These are phyloP conservation scores for Cyanoderma ruficeps DNA, from an alignment of 2,113 vertebrate genomes.

Conservation along the genomic window DNA sequence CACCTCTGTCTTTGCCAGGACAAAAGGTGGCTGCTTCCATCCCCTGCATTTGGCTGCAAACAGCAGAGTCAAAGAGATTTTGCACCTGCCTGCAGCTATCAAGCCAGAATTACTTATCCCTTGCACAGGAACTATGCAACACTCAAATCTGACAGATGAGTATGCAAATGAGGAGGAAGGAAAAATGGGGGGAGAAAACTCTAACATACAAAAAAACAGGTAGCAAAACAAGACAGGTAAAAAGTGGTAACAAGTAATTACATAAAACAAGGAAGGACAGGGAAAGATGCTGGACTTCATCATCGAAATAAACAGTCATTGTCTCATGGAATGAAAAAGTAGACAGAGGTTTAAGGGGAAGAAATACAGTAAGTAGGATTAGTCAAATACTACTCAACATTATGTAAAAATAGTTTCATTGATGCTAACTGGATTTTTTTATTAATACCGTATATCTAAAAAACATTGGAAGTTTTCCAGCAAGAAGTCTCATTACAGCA, in stretches of 20 bases:
- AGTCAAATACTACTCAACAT: neutral
- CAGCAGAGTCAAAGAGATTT: neutral
- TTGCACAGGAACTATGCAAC: neutral
- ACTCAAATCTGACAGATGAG: neutral
- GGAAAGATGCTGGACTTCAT: neutral
- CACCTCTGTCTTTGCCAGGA: neutral
- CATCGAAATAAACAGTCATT: neutral
- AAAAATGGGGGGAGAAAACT: neutral
- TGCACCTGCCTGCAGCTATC: neutral
- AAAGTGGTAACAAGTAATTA: neutral
- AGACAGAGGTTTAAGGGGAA: neutral
- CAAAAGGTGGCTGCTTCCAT: neutral
- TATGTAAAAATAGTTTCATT: neutral
- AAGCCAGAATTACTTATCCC: slow-evolving; percentile 9
- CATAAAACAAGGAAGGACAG: neutral
- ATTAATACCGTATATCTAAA: neutral
- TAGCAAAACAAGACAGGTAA: neutral
- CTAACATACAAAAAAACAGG: neutral
- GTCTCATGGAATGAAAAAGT: neutral
- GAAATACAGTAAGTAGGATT: neutral
- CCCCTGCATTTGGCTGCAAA: neutral
- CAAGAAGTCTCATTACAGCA: neutral
- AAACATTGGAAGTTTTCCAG: neutral
- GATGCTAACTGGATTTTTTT: neutral
- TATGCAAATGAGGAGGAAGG: neutral